Evolutionary conservation across 2,113 vertebrate genomes (phyloP), one percentile per base, ranked within the genome.

Genomic region (Petroica traversi): DNA sequence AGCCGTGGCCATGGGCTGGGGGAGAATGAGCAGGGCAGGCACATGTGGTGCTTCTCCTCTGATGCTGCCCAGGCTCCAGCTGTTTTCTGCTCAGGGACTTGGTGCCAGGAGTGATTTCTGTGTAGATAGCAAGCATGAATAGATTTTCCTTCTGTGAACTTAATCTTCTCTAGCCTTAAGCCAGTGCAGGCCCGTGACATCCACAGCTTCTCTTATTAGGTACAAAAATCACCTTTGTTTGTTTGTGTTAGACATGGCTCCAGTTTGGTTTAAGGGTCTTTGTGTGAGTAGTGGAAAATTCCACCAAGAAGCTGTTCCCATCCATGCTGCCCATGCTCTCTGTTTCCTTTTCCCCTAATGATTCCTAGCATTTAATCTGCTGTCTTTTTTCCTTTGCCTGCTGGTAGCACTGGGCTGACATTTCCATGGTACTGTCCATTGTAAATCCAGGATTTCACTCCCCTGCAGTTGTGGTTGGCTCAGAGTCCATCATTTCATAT

Each of bases 401-500:
- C 58, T 83, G 88, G 41, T 84, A 72, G 74, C 41, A 28, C 48
- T 76, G 54, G 34, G 71, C 78, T 95, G 92, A 85, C 75, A 51
- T 93, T 96, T 96, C 78, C 38, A 4, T 31, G 71, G 49, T n/a
- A 1, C 74, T 82, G n/a, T 78, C 92, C 77, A 2, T 18, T 69
- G 45, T 36, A 75, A 90, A 88, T 49, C 62, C 66, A 49, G 78
- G 75, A 73, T 88, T 93, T 85, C 33, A 24, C 31, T 94, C 48
- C 33, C 52, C 16, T 51, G 48, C 25, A 41, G 49, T 73, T 41
- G 26, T 4, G 8, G 43, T 48, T 72, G 57, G 66, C 75, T 85
- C 78, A 28, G 71, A 88, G 74, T 85, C 93, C 90, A 72, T 92
- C 28, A 43, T 93, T 95, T 94, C 71, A 15, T 79, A 22, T 69